A percentile compares a stretch with the other conserved stretches of the same genome.
These are phyloP conservation scores for Tachina lurida DNA, from an alignment of 2,888 invertebrate genomes.

Conservation along the genomic window DNA sequence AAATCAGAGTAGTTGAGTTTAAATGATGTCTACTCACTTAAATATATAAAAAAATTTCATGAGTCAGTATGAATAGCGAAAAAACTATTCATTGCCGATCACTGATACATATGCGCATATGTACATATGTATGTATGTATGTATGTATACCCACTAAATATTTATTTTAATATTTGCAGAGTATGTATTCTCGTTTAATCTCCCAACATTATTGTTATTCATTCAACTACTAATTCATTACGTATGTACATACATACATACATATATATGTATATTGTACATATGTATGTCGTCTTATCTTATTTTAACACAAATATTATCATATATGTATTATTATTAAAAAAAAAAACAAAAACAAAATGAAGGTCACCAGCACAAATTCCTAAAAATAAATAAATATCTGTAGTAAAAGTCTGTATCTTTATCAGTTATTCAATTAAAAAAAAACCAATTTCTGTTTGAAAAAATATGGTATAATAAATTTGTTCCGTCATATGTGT, in stretches of 20 bases:
- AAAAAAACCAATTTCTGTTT: conserved; percentile 7
- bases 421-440: conserved; percentile 48
- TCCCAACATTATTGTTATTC: not conserved
- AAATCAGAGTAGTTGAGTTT: no score
- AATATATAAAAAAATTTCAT: no score
- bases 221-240: conserved; percentile 8
- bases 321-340: conserved; percentile 52
- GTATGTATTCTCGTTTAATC: not conserved
- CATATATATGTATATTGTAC: no score
- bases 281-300: conserved; percentile 46
- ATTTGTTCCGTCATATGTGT: conserved; percentile 31
- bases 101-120: no score
- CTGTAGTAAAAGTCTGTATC: conserved; percentile 30
- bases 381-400: conserved; percentile 66
- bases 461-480: conserved; percentile 8
- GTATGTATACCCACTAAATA: not conserved
- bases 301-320: conserved; percentile 71
- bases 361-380: conserved; percentile 80
- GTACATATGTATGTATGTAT: not conserved
- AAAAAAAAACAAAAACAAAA: conserved; percentile 72
- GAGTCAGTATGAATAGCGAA: no score
- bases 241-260: not conserved
- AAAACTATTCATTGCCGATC: no score
- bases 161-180: conserved; percentile 22
- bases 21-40: no score